These are phyloP conservation scores for Scaptomyza graminum DNA, from an alignment of 1,140 invertebrate genomes.

Conservation along the genomic window DNA sequence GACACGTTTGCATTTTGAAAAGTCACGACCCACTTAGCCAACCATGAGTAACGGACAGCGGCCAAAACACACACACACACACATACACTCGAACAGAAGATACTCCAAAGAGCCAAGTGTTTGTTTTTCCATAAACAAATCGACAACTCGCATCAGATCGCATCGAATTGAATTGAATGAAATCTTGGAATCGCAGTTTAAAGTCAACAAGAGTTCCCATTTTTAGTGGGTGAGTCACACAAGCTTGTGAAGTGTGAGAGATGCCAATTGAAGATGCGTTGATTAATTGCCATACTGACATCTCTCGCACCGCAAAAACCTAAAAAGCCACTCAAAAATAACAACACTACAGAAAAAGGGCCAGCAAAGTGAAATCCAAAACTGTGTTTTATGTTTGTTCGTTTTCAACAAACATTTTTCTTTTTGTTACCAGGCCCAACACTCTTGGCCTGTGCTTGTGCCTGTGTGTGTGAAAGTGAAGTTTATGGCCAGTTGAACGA, in stretches of 20 bases:
- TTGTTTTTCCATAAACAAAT: slow-evolving; percentile 78
- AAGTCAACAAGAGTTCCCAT: background rate
- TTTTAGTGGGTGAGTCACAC: slow-evolving; percentile 37
- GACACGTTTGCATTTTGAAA: slow-evolving; percentile 80
- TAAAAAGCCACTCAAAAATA: slow-evolving; percentile 52
- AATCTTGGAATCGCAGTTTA: slow-evolving; percentile 31
- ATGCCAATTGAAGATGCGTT: slow-evolving; percentile 65
- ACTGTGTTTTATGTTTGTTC: slow-evolving; percentile 69
- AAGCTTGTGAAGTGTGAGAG: too few species aligned
- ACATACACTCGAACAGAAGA: slow-evolving; percentile 32
- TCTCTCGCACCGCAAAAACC: slow-evolving; percentile 68
- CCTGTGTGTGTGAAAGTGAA: slow-evolving; percentile 50
- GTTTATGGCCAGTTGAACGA: slow-evolving; percentile 48
- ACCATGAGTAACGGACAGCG: slow-evolving; percentile 77
- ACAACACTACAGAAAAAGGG: slow-evolving; percentile 30
- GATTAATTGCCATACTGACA: slow-evolving; percentile 77
- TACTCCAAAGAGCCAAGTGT: slow-evolving; percentile 61
- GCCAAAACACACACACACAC: slow-evolving; percentile 46
- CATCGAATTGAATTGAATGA: slow-evolving; percentile 5
- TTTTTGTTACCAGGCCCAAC: slow-evolving; percentile 23
- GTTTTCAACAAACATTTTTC: slow-evolving; percentile 80
- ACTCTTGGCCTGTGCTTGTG: background rate
- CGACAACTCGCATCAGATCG: slow-evolving; percentile 48
- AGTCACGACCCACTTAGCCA: slow-evolving; percentile 81
- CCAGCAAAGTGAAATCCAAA: slow-evolving; percentile 69